Evolutionary conservation across 2,113 vertebrate genomes (phyloP), one percentile per base, ranked within the genome.

Genomic region (Okapia johnstoni): DNA sequence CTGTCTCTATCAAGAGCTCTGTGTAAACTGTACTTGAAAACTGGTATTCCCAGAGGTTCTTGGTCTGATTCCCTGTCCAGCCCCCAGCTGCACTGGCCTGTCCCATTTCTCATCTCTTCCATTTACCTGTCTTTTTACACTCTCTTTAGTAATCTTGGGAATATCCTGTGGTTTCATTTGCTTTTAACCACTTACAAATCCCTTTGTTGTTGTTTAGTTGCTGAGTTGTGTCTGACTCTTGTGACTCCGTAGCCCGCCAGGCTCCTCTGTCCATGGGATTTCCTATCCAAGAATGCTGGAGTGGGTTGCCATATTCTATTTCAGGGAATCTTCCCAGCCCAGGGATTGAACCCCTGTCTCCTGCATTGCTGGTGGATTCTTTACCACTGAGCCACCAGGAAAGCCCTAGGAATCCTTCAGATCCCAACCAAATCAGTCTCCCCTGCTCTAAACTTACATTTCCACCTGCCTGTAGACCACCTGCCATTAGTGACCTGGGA

Each of bases 1-100:
- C 5, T 91, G 16, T 79, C 23, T 93, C 63, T 58, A 0, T 87
- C 28, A 87, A 52, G 14, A 81, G 5, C 46, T 61, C n/a, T 80
- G 21, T 43, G 36, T 40, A 10, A 15, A 2, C 26, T 60, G 17
- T 13, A 11, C 54, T 90, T 81, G 30, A 48, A 55, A 85, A 28
- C 5, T 21, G 23, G 2, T 58, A 5, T 60, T 93, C 23, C 6
- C 17, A 16, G 33, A 57, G 6, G 57, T 40, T 43, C 48, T 83
- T 54, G n/a, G 2, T 58, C 16, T 11, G 9, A 5, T 88, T 17
- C 30, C 6, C 9, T 86, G 28, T 58, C 40, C 23, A 40, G n/a
- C 2, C n/a, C 54, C 36, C 0, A 3, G 5, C 23, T 73, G n/a
- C 10, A 2, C 48, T 57, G 7, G 5, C 26, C 30, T 52, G 3